Percentiles rank a stretch among this genome's conserved stretches.
These are phyloP conservation scores for Muschampia plurimacula DNA, from an alignment of 2,888 invertebrate species.

Conservation along the genomic window DNA sequence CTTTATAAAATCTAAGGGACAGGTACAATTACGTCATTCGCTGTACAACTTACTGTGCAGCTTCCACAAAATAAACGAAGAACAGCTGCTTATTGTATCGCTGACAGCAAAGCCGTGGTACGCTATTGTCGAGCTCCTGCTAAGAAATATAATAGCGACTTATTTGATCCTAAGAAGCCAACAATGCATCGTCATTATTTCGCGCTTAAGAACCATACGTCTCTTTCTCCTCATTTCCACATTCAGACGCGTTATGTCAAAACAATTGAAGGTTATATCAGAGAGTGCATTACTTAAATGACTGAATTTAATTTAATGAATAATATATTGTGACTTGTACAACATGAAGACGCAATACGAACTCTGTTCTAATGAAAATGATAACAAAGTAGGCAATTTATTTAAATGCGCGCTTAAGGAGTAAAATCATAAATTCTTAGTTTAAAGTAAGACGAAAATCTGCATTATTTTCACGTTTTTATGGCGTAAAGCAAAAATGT, in stretches of 20 bases:
- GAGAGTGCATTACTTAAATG: slow-evolving; percentile 48
- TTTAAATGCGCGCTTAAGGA: too few relatives aligned
- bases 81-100: slow-evolving; percentile 79
- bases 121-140: slow-evolving; percentile 71
- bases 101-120: slow-evolving; percentile 76
- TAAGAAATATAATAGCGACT: slow-evolving; percentile 81
- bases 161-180: slow-evolving; percentile 72
- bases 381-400: background rate
- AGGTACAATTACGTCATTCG: slow-evolving; percentile 71
- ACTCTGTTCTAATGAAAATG: background rate
- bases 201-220: slow-evolving; percentile 61
- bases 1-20: slow-evolving; percentile 60
- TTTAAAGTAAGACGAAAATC: background rate
- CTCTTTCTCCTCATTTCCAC: slow-evolving; percentile 58
- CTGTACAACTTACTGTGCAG: slow-evolving; percentile 65
- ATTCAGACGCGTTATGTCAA: slow-evolving; percentile 25
- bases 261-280: slow-evolving; percentile 31
- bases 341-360: background rate
- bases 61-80: slow-evolving; percentile 68
- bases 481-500: slow-evolving; percentile 16
- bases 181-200: slow-evolving; percentile 79
- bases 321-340: slow-evolving; percentile 2
- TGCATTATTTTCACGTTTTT: background rate
- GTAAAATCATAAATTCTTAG: too few relatives aligned
- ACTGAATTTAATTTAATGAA: slow-evolving; percentile 45